These are phyloP conservation scores for Zygothrica quintamaculata DNA, from an alignment of 2,888 invertebrate genomes.

Conservation along the genomic window DNA sequence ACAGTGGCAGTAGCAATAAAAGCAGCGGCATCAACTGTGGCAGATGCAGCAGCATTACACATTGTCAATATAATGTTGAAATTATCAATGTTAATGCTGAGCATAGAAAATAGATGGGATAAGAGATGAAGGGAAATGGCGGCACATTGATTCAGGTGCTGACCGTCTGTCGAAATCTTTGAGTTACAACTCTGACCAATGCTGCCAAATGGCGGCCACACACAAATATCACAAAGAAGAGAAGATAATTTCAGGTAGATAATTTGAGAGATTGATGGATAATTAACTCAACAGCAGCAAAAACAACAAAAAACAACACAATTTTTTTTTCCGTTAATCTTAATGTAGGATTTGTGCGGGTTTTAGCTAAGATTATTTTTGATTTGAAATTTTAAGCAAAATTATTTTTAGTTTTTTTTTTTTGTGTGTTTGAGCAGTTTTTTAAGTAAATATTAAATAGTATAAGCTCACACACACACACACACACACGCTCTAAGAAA, in stretches of 20 bases:
- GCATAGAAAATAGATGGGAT: constrained; percentile 1
- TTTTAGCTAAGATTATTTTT: neutral
- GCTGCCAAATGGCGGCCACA: constrained; percentile 39
- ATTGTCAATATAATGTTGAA: constrained; percentile 28
- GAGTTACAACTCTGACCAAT: constrained; percentile 30
- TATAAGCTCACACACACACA: no score
- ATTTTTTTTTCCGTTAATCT: no score
- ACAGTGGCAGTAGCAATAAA: constrained; percentile 1
- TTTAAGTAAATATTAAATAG: no score
- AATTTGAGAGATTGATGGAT: constrained; percentile 35
- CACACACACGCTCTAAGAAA: no score
- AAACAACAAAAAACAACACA: no score
- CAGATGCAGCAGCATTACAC: neutral
- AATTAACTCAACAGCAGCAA: constrained; percentile 34
- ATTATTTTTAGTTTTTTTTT: no score
- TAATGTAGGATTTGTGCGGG: neutral
- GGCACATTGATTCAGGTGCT: constrained; percentile 40
- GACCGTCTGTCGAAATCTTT: constrained; percentile 27
- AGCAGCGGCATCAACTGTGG: neutral
- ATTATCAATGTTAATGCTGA: constrained; percentile 34
- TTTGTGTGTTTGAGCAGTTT: no score
- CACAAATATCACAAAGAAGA: constrained; percentile 19
- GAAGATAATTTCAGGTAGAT: constrained; percentile 48
- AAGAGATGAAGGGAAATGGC: constrained; percentile 11
- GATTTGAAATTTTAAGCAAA: no score